phyloP scores from a whole-genome alignment of 2,888 invertebrate genomes.

The Drosophila paranaensis region DNA sequence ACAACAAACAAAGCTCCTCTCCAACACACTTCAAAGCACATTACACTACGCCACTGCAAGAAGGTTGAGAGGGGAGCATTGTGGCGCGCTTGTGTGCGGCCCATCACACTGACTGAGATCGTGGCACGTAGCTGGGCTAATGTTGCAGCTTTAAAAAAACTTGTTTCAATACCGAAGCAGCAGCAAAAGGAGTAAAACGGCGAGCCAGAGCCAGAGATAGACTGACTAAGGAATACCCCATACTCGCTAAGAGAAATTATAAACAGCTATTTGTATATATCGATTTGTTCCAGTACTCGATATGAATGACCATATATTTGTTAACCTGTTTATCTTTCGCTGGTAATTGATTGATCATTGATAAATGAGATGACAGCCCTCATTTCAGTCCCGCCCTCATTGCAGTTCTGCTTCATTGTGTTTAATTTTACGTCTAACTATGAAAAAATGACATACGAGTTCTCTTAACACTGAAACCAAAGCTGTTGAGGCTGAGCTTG shows the following conservation, averaged over 20 bases:
- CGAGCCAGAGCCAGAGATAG: too few relatives aligned
- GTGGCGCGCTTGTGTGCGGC: not conserved
- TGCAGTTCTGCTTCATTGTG: too few relatives aligned
- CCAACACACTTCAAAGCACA: slow-evolving; percentile 66
- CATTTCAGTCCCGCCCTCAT: too few relatives aligned
- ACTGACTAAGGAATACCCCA: not conserved
- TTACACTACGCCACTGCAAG: slow-evolving; percentile 54
- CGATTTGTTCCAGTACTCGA: too few relatives aligned
- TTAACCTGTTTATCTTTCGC: too few relatives aligned
- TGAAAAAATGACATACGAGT: not conserved
- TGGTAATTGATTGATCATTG: too few relatives aligned
- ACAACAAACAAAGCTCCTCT: slow-evolving; percentile 42
- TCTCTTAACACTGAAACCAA: not conserved
- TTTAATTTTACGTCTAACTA: too few relatives aligned
- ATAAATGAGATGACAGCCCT: too few relatives aligned
- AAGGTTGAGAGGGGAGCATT: not conserved
- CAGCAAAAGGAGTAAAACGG: not conserved
- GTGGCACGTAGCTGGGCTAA: slow-evolving; percentile 70
- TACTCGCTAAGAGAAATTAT: not conserved
- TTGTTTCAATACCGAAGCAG: slow-evolving; percentile 21
- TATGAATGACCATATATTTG: too few relatives aligned
- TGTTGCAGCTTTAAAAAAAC: slow-evolving; percentile 75
- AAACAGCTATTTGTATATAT: not conserved
- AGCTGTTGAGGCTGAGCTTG: not conserved
- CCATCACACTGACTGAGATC: slow-evolving; percentile 33